Conservation (phyloP, 2,797 vertebrate genomes). For the Naso thynnoides region DNA sequence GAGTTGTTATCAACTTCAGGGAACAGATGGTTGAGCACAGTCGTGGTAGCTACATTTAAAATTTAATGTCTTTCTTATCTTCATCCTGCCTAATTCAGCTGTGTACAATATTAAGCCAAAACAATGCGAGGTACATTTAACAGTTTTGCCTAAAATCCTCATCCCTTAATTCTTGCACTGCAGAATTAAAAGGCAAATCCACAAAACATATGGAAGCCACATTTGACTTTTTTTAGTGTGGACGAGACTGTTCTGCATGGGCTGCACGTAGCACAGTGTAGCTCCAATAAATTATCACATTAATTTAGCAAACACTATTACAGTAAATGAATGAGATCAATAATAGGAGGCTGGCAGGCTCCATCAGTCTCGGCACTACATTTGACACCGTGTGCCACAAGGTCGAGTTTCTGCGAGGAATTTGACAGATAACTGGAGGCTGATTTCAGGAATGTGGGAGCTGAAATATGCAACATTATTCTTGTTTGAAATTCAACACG, state of each 20-base stretch:
- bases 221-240: background rate
- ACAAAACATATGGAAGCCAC: background rate
- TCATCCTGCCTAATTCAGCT: conserved; percentile 1
- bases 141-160: background rate
- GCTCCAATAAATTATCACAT: conserved; percentile 20
- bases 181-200: background rate
- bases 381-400: conserved; percentile 8
- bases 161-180: background rate
- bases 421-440: conserved; percentile 21
- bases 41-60: conserved; percentile 36
- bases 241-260: background rate
- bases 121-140: conserved; percentile 15
- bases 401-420: conserved; percentile 17
- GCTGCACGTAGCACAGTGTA: background rate
- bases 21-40: conserved; percentile 63
- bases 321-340: conserved; percentile 37
- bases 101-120: conserved; percentile 1
- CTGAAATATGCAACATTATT: conserved; percentile 1
- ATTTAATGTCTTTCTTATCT: conserved; percentile 28
- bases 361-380: conserved; percentile 29
- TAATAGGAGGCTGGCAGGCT: conserved; percentile 29
- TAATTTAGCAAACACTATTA: conserved; percentile 32
- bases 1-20: conserved; percentile 49
- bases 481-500: background rate
- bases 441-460: conserved; percentile 15